A percentile compares a stretch with the other conserved stretches of the same genome.
Evolutionary conservation across 2,113 vertebrate genomes (phyloP).

Genomic region (Phyllostomus hastatus): DNA sequence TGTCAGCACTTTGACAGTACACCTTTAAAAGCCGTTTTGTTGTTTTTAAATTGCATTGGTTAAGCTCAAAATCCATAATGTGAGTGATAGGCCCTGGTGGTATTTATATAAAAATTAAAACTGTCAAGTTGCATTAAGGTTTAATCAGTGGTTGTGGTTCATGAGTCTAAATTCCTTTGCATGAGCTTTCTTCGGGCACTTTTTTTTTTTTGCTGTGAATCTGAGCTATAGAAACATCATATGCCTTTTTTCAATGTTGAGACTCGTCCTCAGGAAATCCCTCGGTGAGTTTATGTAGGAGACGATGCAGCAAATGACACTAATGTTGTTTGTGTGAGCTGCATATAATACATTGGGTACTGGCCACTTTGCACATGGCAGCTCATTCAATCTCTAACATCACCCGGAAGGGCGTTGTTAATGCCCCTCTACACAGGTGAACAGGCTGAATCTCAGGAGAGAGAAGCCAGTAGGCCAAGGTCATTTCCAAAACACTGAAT

Average conservation of each 20-base stretch:
- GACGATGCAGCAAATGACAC: not conserved
- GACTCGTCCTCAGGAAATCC: not conserved
- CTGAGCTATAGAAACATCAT: not conserved
- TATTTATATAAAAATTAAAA: conserved; percentile 69
- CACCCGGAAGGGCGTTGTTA: accelerated
- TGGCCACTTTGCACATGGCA: accelerated
- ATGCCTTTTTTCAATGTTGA: not conserved
- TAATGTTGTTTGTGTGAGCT: not conserved
- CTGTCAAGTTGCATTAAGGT: conserved; percentile 51
- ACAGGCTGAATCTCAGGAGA: not conserved
- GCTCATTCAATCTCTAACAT: not conserved
- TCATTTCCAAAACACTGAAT: not conserved
- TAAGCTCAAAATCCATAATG: conserved; percentile 58
- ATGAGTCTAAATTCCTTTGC: not conserved
- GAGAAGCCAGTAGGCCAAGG: not conserved
- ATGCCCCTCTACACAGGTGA: not conserved
- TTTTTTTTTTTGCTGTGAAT: not conserved
- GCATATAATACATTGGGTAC: not conserved
- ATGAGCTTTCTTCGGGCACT: not conserved
- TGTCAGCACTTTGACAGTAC: conserved; percentile 48
- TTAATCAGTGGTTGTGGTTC: not conserved
- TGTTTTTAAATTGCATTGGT: conserved; percentile 62
- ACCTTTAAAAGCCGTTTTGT: conserved; percentile 59
- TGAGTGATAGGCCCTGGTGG: conserved; percentile 43
- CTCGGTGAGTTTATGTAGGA: not conserved